A percentile compares a stretch with the other conserved stretches of the same genome.
Evolutionary conservation across 2,888 invertebrate genomes (phyloP).

Genomic region (Lysandra coridon): DNA sequence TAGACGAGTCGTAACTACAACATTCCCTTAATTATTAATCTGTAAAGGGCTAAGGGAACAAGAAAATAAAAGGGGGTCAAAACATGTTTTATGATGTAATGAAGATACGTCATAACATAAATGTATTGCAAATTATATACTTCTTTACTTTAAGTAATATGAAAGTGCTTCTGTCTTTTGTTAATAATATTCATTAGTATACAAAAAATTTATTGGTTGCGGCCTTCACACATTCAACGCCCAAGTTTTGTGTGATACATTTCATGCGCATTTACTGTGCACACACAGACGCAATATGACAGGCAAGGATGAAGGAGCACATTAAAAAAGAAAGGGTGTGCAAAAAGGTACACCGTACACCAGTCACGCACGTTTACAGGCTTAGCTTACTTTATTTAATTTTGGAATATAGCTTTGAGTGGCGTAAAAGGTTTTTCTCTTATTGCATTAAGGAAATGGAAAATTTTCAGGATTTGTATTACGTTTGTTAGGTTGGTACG

Average conservation of each 20-base stretch:
- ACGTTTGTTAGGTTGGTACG: neutral
- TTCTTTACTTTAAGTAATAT: neutral
- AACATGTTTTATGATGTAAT: neutral
- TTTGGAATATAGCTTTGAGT: constrained; percentile 17
- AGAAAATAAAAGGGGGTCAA: neutral
- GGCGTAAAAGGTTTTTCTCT: constrained; percentile 24
- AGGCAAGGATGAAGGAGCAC: neutral
- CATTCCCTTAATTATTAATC: constrained; percentile 7
- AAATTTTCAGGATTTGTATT: constrained; percentile 6
- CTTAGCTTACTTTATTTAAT: constrained; percentile 24
- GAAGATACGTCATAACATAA: no score
- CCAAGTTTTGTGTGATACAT: neutral
- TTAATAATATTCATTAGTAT: no score
- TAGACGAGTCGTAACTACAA: neutral
- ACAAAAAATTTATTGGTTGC: neutral
- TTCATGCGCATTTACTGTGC: neutral
- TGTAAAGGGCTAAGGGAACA: neutral
- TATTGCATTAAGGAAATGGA: constrained; percentile 12
- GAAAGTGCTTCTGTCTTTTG: neutral
- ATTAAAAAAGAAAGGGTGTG: constrained; percentile 14
- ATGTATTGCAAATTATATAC: no score
- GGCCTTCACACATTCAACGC: neutral
- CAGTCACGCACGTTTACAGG: constrained; percentile 25
- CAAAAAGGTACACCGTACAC: neutral
- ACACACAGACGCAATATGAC: neutral